Evolutionary conservation across 2,797 vertebrate genomes (phyloP).

Genomic region (Sitta carolinensis): DNA sequence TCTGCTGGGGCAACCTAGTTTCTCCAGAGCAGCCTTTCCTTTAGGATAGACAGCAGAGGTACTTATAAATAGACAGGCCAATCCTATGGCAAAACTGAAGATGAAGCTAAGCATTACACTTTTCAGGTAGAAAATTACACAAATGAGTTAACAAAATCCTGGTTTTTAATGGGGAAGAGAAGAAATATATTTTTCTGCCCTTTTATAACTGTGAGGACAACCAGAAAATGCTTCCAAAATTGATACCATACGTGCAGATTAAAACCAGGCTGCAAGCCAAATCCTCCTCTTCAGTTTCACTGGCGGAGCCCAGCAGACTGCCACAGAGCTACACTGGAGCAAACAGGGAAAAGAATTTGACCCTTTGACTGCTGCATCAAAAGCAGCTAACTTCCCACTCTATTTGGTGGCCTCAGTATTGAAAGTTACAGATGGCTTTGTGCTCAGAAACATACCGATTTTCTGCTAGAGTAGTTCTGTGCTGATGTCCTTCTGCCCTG

Average conservation of each 20-base stretch:
- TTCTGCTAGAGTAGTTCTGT: neutral
- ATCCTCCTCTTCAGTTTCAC: constrained; percentile 61
- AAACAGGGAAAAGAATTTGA: constrained; percentile 57
- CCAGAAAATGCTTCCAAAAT: constrained; percentile 67
- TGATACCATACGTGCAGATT: constrained; percentile 65
- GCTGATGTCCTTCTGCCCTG: neutral
- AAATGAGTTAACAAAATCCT: constrained; percentile 18
- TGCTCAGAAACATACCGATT: fast-evolving
- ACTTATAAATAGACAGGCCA: neutral
- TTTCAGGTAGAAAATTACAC: neutral
- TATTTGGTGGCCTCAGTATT: neutral
- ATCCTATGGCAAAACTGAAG: neutral
- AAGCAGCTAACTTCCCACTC: constrained; percentile 31
- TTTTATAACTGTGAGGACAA: constrained; percentile 64
- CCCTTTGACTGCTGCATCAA: constrained; percentile 54
- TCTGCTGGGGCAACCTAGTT: neutral
- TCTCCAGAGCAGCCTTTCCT: neutral
- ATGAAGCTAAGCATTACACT: neutral
- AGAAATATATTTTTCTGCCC: constrained; percentile 46
- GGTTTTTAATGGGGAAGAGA: neutral
- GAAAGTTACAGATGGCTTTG: neutral
- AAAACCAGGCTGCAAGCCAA: constrained; percentile 60
- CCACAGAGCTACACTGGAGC: constrained; percentile 3
- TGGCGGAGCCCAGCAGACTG: constrained; percentile 42
- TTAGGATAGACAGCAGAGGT: neutral